Conservation (phyloP, 2,888 invertebrate genomes). For the Anodontia alba region DNA sequence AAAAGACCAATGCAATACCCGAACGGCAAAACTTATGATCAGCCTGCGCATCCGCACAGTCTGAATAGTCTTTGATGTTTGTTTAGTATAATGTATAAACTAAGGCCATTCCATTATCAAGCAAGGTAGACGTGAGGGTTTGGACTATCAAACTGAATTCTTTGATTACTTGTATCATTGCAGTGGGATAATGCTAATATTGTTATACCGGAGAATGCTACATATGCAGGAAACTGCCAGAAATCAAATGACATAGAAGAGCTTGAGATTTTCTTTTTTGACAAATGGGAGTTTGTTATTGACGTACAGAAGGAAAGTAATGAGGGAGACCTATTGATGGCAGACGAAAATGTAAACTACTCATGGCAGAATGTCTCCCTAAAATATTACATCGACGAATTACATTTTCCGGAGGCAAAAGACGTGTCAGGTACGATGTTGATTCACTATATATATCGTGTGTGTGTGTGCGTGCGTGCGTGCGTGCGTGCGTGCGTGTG, state of each 20-base stretch:
- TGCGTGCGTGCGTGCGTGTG: no score
- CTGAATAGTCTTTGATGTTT: no score
- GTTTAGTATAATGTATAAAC: no score
- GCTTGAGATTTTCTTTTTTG: background rate
- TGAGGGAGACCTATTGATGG: background rate
- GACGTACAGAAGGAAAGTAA: background rate
- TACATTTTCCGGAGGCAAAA: background rate
- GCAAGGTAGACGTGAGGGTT: no score
- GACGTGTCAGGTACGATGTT: background rate
- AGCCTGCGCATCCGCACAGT: no score
- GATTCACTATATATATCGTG: no score
- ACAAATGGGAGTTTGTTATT: background rate
- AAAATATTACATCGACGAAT: background rate
- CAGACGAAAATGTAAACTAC: constrained; percentile 2
- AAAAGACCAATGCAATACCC: no score
- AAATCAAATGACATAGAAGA: background rate
- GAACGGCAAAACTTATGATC: no score
- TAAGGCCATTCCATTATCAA: no score
- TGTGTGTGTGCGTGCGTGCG: no score
- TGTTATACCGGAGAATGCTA: background rate
- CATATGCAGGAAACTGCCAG: background rate
- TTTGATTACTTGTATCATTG: no score
- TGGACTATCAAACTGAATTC: no score
- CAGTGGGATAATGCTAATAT: background rate
- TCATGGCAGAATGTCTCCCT: background rate